A percentile compares a stretch with the other conserved stretches of the same genome.
Evolutionary conservation across 1,140 invertebrate species (phyloP).

Genomic region (Apis cerana): DNA sequence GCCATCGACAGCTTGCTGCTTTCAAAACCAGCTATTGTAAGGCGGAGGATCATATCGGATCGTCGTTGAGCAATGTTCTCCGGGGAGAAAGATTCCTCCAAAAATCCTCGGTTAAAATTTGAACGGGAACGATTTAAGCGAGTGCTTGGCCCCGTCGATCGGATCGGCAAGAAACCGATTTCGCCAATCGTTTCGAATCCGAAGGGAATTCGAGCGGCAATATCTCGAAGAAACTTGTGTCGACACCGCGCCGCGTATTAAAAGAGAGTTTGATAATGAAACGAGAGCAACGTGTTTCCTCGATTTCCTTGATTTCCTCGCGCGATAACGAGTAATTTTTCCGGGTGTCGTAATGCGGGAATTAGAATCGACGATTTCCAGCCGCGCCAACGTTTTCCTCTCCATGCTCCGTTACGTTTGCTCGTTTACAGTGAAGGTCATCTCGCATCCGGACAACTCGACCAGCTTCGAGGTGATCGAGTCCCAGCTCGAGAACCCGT

Average conservation of each 20-base stretch:
- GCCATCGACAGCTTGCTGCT: neutral
- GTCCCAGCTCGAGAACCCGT: conserved; percentile 81
- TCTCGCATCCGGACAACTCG: conserved; percentile 79
- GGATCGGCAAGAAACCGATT: too few species aligned
- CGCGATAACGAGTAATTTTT: neutral
- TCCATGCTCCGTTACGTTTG: conserved; percentile 56
- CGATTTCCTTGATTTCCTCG: neutral
- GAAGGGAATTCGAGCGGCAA: neutral
- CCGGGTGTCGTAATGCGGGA: neutral
- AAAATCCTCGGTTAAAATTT: too few species aligned
- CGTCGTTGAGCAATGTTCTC: too few species aligned
- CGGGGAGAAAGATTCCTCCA: too few species aligned
- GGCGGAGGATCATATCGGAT: neutral
- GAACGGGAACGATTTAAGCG: too few species aligned
- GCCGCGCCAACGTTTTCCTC: neutral
- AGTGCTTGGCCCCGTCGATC: too few species aligned
- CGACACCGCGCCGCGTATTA: neutral
- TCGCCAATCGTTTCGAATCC: too few species aligned
- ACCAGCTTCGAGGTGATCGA: conserved; percentile 80
- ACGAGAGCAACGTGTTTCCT: neutral
- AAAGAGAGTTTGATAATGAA: neutral
- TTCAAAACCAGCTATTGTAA: too few species aligned
- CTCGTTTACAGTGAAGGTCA: conserved; percentile 78
- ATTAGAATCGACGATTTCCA: neutral
- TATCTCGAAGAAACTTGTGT: too few species aligned